These are phyloP conservation scores for Drosophila paulistorum DNA, from an alignment of 1,140 invertebrate genomes.

Conservation along the genomic window DNA sequence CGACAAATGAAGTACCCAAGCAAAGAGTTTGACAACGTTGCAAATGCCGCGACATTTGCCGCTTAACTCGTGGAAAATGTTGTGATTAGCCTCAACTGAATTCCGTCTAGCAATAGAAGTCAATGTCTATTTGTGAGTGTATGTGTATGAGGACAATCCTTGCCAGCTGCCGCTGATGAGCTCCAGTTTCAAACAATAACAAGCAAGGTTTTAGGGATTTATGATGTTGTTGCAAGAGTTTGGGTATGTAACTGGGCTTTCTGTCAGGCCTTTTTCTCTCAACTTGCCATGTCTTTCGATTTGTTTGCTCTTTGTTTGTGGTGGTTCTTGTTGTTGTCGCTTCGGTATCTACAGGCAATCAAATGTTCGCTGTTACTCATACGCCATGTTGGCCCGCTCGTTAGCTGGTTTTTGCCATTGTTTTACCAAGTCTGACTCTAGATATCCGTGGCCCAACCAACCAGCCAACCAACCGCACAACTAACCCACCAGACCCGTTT, in stretches of 20 bases:
- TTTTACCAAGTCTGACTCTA: constrained; percentile 44
- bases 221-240: constrained; percentile 56
- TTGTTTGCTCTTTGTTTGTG: constrained; percentile 72
- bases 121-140: constrained; percentile 29
- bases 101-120: constrained; percentile 47
- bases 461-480: neutral
- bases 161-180: constrained; percentile 56
- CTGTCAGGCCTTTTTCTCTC: constrained; percentile 62
- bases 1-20: constrained; percentile 37
- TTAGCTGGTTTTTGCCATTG: constrained; percentile 62
- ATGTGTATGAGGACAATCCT: constrained; percentile 27
- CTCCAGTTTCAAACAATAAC: constrained; percentile 77
- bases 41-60: constrained; percentile 54
- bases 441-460: neutral
- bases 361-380: constrained; percentile 66
- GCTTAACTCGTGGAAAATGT: constrained; percentile 62
- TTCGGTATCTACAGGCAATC: constrained; percentile 60
- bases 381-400: constrained; percentile 74
- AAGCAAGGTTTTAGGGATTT: constrained; percentile 76
- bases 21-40: constrained; percentile 20
- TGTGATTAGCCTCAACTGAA: constrained; percentile 60
- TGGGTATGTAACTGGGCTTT: neutral
- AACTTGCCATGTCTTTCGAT: constrained; percentile 59
- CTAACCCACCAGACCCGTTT: constrained; percentile 6
- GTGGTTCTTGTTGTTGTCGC: constrained; percentile 48